A percentile compares a stretch with the other conserved stretches of the same genome.
phyloP scores from a whole-genome alignment of 2,888 invertebrate species.

The Ectropis crepuscularia region DNA sequence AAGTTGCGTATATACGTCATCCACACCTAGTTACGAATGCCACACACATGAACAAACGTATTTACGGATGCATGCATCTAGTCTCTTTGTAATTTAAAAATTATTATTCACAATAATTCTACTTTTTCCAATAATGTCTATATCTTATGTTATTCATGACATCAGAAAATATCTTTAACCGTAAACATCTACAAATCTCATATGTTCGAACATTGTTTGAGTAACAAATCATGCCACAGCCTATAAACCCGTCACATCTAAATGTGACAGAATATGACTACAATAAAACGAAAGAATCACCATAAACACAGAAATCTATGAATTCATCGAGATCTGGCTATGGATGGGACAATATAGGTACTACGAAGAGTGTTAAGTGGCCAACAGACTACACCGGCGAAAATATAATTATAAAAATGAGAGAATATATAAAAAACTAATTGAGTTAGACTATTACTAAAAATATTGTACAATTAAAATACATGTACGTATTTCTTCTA shows the following conservation, averaged over 20 bases:
- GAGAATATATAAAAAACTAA: no score
- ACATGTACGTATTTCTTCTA: no score
- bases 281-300: constrained; percentile 27
- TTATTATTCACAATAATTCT: no score
- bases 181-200: background rate
- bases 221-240: constrained; percentile 19
- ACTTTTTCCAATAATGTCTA: no score
- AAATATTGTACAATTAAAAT: no score
- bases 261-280: constrained; percentile 29
- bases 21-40: no score
- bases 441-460: no score
- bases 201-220: constrained; percentile 1
- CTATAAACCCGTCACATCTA: constrained; percentile 18
- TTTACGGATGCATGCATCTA: no score
- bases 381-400: background rate
- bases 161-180: constrained; percentile 1
- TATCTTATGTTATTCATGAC: constrained; percentile 2
- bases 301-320: constrained; percentile 35
- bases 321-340: constrained; percentile 17
- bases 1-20: no score
- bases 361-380: background rate
- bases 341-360: constrained; percentile 12
- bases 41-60: no score
- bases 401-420: no score
- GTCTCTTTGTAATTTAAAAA: no score